Conservation (phyloP, 2,113 vertebrate genomes). For the human (Homo sapiens) region GRCh38 chr2:213093001-213093500, state of each 20-base stretch:
- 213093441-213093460: not conserved
- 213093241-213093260: not conserved
- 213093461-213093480: slow-evolving; percentile 10
- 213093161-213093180: not conserved
- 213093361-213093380: not conserved
- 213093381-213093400: not conserved
- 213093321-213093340: not conserved
- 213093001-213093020: slow-evolving; percentile 51
- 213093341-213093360: not conserved
- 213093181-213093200: slow-evolving; percentile 15
- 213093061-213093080: not conserved
- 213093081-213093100: not conserved
- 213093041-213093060: not conserved
- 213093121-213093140: too few species aligned
- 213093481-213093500: not conserved
- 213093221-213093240: not conserved
- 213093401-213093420: not conserved
- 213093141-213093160: not conserved
- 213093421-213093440: not conserved
- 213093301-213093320: not conserved
- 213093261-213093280: not conserved
- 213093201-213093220: not conserved
- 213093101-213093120: slow-evolving; percentile 37
- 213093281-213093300: not conserved
- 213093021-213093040: not conserved